Conservation (phyloP, 2,113 vertebrate genomes). For the Pelmatolapia mariae region DNA sequence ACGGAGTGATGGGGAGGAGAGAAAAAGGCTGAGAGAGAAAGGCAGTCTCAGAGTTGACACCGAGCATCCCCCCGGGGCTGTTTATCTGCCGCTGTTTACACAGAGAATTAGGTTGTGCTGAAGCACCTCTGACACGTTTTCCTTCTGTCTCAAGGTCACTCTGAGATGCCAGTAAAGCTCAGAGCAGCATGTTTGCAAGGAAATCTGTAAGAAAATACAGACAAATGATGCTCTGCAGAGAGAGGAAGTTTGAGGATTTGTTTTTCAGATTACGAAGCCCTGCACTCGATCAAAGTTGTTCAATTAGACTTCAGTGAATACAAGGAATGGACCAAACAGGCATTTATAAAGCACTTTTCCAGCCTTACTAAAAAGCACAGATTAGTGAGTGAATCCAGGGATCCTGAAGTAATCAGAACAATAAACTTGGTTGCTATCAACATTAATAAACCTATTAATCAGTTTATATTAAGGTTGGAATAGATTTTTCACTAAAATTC, state of each 20-base stretch:
- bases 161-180: not conserved
- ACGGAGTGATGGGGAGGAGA: not conserved
- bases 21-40: not conserved
- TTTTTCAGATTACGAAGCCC: not conserved
- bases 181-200: not conserved
- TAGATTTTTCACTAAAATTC: not conserved
- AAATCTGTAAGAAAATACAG: not conserved
- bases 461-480: not conserved
- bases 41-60: not conserved
- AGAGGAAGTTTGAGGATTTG: not conserved
- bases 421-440: not conserved
- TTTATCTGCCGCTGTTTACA: conserved; percentile 37
- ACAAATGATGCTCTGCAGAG: not conserved
- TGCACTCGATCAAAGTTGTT: not conserved
- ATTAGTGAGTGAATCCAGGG: not conserved
- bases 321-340: not conserved
- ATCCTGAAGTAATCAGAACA: not conserved
- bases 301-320: not conserved
- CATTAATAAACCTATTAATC: not conserved
- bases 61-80: conserved; percentile 20
- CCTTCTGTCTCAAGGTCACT: conserved; percentile 2
- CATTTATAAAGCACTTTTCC: not conserved
- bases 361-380: not conserved
- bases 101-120: not conserved
- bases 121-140: not conserved